Conservation (phyloP, 2,113 vertebrate genomes). For the Rissa tridactyla region DNA sequence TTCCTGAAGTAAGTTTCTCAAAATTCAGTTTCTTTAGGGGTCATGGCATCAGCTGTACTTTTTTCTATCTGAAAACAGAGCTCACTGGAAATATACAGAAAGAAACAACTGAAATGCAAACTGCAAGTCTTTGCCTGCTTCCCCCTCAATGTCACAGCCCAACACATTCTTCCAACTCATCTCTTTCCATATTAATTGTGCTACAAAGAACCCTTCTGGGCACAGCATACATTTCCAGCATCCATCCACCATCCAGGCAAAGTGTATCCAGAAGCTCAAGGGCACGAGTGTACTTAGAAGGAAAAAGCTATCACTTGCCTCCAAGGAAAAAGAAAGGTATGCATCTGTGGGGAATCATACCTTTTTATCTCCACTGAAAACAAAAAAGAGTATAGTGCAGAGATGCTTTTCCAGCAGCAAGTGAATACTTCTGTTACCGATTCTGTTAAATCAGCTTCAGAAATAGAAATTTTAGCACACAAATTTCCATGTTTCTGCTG, state of each 20-base stretch:
- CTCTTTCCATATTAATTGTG: neutral
- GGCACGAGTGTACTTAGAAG: neutral
- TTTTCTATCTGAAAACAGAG: neutral
- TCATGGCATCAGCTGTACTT: neutral
- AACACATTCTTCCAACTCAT: neutral
- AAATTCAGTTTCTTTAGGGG: neutral
- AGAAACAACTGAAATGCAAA: neutral
- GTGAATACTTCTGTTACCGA: neutral
- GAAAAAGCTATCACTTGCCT: neutral
- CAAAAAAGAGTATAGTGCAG: neutral
- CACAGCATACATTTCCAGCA: neutral
- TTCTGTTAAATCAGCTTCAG: neutral
- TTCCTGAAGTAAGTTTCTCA: neutral
- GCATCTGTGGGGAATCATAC: neutral
- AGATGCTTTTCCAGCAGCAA: neutral
- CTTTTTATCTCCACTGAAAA: neutral
- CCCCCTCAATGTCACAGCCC: neutral
- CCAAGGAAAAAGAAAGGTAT: neutral
- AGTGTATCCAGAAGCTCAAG: neutral
- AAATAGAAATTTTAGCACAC: neutral
- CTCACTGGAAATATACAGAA: neutral
- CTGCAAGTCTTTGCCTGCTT: neutral
- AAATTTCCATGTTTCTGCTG: neutral
- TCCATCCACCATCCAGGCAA: neutral
- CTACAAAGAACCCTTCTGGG: neutral